phyloP scores from a whole-genome alignment of 2,113 vertebrate species.

The Chloropsis cyanopogon region DNA sequence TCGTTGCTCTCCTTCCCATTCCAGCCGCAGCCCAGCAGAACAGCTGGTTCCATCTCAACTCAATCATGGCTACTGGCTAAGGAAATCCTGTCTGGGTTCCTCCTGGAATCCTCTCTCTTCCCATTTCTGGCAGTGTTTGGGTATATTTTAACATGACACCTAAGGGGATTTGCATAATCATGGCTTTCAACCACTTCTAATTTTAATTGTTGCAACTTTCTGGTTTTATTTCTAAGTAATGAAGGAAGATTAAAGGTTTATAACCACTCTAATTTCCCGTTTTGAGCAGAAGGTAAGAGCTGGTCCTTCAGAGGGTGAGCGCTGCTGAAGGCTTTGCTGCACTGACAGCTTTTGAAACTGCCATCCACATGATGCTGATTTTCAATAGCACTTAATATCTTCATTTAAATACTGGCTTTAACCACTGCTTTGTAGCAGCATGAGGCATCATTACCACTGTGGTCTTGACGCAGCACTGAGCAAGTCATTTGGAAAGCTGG shows the following conservation, averaged over 20 bases:
- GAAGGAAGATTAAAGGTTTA: slow-evolving; percentile 50
- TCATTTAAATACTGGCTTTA: slow-evolving; percentile 44
- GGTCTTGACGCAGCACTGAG: slow-evolving; percentile 4
- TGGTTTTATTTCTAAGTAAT: slow-evolving; percentile 55
- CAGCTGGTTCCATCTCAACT: neutral
- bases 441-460: slow-evolving; percentile 37
- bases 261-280: slow-evolving; percentile 55
- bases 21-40: neutral
- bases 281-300: slow-evolving; percentile 10
- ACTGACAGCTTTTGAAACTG: neutral
- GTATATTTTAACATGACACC: neutral
- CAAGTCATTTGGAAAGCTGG: slow-evolving; percentile 12
- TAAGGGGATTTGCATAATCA: slow-evolving; percentile 33
- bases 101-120: neutral
- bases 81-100: neutral
- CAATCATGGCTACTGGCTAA: neutral
- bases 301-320: neutral
- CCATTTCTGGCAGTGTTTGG: neutral
- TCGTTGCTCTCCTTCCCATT: neutral
- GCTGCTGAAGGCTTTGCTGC: slow-evolving; percentile 11
- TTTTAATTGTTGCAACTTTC: slow-evolving; percentile 38
- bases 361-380: neutral
- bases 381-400: neutral
- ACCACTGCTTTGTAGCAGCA: slow-evolving; percentile 46
- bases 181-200: slow-evolving; percentile 31